Conservation (phyloP, 2,113 vertebrate species). For the Asarcornis scutulata region DNA sequence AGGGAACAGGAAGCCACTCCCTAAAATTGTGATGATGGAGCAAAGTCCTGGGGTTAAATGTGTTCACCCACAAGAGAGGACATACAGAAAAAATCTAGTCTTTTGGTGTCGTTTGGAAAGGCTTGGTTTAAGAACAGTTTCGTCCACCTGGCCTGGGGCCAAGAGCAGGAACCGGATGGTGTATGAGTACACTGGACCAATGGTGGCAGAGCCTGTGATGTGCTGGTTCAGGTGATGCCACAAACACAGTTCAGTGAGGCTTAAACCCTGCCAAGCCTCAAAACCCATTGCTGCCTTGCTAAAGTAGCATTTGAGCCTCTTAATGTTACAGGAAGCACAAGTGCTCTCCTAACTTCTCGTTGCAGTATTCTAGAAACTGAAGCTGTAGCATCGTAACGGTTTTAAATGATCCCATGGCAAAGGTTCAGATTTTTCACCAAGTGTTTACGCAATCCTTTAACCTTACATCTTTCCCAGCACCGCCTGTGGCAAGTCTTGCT, state of each 20-base stretch:
- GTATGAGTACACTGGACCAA: accelerated
- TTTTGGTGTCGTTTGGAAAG: neutral
- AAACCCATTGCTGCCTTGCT: neutral
- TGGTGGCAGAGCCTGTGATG: neutral
- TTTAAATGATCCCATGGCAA: neutral
- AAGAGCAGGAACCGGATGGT: neutral
- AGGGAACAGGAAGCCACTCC: neutral
- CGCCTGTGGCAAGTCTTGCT: neutral
- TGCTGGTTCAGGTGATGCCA: neutral
- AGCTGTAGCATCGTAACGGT: neutral
- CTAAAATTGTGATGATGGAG: neutral
- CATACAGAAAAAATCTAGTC: neutral
- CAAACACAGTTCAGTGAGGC: neutral
- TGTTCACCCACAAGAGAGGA: neutral
- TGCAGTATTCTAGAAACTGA: neutral
- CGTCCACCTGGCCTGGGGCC: neutral
- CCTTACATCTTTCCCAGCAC: neutral
- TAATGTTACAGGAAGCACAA: neutral
- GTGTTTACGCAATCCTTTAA: neutral
- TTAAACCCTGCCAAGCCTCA: neutral
- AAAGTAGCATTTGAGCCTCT: neutral
- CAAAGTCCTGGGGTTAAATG: neutral
- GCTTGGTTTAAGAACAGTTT: neutral
- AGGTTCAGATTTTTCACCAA: neutral
- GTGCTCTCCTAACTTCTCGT: neutral